Percentiles rank a stretch among this genome's conserved stretches.
Evolutionary conservation across 2,797 vertebrate species (phyloP).

Genomic region (Danio jaintianensis): DNA sequence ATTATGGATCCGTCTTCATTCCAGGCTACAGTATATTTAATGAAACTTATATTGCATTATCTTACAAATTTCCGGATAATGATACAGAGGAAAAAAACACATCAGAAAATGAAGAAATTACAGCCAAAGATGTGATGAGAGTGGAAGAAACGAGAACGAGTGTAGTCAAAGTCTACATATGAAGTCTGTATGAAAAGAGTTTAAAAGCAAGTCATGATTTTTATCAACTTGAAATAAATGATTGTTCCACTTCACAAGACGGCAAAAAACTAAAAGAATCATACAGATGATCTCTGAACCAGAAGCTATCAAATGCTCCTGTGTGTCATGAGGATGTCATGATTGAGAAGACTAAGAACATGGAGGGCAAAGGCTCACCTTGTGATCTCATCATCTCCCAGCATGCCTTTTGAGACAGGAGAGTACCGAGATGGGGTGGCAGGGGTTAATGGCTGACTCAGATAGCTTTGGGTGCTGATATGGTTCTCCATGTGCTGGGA

Average conservation of each 20-base stretch:
- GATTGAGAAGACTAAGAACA: constrained; percentile 12
- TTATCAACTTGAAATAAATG: background rate
- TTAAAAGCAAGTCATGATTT: background rate
- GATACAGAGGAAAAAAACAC: constrained; percentile 14
- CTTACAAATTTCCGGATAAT: constrained; percentile 25
- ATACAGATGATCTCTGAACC: background rate
- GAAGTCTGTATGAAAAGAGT: background rate
- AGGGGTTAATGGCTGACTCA: constrained; percentile 82
- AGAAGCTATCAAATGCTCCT: background rate
- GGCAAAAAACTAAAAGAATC: background rate
- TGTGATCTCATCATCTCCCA: constrained; percentile 90
- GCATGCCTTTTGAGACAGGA: constrained; percentile 87
- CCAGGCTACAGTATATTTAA: constrained; percentile 25
- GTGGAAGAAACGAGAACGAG: background rate
- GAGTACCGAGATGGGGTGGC: constrained; percentile 87
- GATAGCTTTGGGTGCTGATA: constrained; percentile 84
- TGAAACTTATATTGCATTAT: constrained; percentile 38
- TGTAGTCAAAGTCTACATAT: background rate
- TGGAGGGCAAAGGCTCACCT: constrained; percentile 78
- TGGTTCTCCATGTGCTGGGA: constrained; percentile 92
- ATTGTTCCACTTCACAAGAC: background rate
- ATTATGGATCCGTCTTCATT: constrained; percentile 13
- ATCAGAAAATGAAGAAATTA: background rate
- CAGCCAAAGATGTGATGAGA: background rate
- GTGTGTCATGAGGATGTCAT: background rate